Evolutionary conservation across 2,888 invertebrate species (phyloP).

Genomic region (Hydropsyche betteni): DNA sequence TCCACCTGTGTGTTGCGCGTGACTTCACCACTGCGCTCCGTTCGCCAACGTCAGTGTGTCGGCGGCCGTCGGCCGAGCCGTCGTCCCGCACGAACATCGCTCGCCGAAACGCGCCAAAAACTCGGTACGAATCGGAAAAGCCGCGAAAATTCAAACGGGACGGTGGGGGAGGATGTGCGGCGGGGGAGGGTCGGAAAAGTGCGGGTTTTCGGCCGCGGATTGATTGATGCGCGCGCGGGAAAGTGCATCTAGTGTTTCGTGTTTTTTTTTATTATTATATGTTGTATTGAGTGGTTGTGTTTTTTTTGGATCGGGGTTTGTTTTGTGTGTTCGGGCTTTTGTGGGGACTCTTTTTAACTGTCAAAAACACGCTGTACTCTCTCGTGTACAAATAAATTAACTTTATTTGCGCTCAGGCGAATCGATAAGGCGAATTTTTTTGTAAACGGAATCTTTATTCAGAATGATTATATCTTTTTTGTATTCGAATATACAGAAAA

Average conservation of each 20-base stretch:
- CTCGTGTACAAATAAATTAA: not conserved
- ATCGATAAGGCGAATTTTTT: not conserved
- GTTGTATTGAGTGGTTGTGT: not conserved
- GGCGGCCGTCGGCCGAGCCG: conserved; percentile 1
- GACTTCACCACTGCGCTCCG: not conserved
- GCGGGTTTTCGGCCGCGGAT: too few species aligned
- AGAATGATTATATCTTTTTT: too few species aligned
- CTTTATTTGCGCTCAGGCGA: not conserved
- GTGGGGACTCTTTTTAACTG: not conserved
- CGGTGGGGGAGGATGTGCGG: too few species aligned
- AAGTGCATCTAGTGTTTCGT: too few species aligned
- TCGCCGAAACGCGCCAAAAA: not conserved
- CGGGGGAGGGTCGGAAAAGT: too few species aligned
- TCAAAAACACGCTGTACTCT: not conserved
- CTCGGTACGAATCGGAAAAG: too few species aligned
- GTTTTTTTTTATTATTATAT: not conserved
- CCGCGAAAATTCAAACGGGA: too few species aligned
- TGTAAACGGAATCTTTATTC: too few species aligned
- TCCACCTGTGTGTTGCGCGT: conserved; percentile 7
- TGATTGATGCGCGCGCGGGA: not conserved
- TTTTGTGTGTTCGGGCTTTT: too few species aligned
- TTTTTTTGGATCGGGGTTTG: not conserved
- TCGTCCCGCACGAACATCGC: not conserved
- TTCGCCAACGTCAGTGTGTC: not conserved
- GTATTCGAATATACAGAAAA: too few species aligned